phyloP scores from a whole-genome alignment of 2,797 vertebrate genomes.

The Xiphorhynchus erythropygius region DNA sequence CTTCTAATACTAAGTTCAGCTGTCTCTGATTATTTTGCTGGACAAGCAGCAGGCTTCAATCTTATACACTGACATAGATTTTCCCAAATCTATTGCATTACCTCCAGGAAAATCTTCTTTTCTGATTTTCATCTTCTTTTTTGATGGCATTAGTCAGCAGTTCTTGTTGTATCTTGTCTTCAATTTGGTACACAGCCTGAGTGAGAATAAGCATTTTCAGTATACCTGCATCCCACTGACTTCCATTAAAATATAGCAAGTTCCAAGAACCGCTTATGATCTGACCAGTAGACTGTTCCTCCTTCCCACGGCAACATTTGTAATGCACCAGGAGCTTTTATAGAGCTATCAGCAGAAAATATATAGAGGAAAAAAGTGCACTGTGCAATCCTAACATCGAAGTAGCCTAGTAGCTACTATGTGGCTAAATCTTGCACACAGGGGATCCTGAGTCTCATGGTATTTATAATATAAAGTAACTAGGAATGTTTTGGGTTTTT shows the following conservation, averaged over 20 bases:
- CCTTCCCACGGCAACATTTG: not conserved
- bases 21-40: not conserved
- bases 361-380: not conserved
- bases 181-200: not conserved
- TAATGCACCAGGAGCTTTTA: not conserved
- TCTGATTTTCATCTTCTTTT: not conserved
- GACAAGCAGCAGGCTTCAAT: not conserved
- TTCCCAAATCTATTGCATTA: not conserved
- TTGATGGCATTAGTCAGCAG: not conserved
- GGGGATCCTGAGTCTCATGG: not conserved
- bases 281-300: not conserved
- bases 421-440: not conserved
- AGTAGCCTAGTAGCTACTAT: not conserved
- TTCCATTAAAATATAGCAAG: not conserved
- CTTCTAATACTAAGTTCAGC: not conserved
- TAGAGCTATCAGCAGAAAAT: not conserved
- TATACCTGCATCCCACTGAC: not conserved
- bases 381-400: not conserved
- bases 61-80: not conserved
- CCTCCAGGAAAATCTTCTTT: not conserved
- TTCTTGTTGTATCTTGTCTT: conserved; percentile 24
- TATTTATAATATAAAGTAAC: not conserved
- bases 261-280: not conserved
- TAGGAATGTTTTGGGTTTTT: not conserved
- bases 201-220: conserved; percentile 4